Percentiles rank a stretch among this genome's conserved stretches.
Evolutionary conservation across 2,888 invertebrate genomes (phyloP).

Genomic region (Morpho helenor): DNA sequence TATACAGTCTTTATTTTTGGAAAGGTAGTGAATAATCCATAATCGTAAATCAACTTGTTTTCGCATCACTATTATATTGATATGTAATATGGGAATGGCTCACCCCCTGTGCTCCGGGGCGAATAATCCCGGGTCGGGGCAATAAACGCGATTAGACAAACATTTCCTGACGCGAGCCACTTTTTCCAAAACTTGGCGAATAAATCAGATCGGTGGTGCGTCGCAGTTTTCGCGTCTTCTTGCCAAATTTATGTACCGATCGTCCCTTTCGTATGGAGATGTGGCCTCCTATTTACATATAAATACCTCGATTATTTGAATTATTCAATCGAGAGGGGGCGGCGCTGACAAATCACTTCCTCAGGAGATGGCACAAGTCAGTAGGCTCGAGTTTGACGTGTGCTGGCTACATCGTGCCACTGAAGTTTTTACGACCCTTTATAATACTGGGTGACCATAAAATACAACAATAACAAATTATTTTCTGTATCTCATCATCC

Average conservation of each 20-base stretch:
- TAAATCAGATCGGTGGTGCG: conserved; percentile 77
- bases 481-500: conserved; percentile 1
- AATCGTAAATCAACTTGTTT: conserved; percentile 34
- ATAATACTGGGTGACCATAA: conserved; percentile 10
- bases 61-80: conserved; percentile 30
- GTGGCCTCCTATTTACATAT: conserved; percentile 77
- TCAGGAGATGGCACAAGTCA: conserved; percentile 72
- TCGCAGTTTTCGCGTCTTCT: conserved; percentile 77
- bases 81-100: conserved; percentile 32
- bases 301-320: conserved; percentile 80
- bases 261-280: conserved; percentile 80
- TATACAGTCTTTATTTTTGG: no score
- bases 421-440: conserved; percentile 26
- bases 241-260: conserved; percentile 79
- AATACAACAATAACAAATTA: conserved; percentile 8
- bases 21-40: conserved; percentile 21
- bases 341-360: conserved; percentile 79
- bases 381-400: conserved; percentile 65
- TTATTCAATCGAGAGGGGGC: conserved; percentile 80
- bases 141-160: conserved; percentile 78
- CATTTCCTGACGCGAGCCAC: conserved; percentile 75
- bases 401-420: conserved; percentile 40
- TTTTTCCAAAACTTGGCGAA: conserved; percentile 75
- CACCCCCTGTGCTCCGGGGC: conserved; percentile 55
- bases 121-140: conserved; percentile 63